These are phyloP conservation scores for Taenioides sp. DNA, from an alignment of 2,797 vertebrate species.

Conservation along the genomic window DNA sequence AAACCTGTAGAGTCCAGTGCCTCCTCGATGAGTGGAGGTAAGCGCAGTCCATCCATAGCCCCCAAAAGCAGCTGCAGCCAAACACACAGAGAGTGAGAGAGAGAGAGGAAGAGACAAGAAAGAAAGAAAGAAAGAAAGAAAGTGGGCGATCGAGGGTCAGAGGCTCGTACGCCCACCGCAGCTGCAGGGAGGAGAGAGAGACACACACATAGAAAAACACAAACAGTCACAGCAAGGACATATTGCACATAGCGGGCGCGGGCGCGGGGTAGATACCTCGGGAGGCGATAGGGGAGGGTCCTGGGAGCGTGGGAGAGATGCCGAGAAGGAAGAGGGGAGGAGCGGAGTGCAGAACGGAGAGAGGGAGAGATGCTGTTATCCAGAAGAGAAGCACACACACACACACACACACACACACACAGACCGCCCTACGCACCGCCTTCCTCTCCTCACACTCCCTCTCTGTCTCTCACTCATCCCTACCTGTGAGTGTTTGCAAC, in stretches of 20 bases:
- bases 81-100: slow-evolving; percentile 29
- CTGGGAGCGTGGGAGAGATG: slow-evolving; percentile 69
- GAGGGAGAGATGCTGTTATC: slow-evolving; percentile 64
- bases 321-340: slow-evolving; percentile 63
- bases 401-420: slow-evolving; percentile 1
- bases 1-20: slow-evolving; percentile 76
- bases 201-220: slow-evolving; percentile 1
- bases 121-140: slow-evolving; percentile 42
- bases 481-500: not conserved
- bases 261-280: slow-evolving; percentile 43
- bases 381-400: slow-evolving; percentile 39
- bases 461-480: not conserved
- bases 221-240: not conserved
- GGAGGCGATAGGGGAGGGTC: slow-evolving; percentile 60
- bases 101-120: slow-evolving; percentile 37
- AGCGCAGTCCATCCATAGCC: slow-evolving; percentile 78
- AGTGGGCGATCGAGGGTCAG: slow-evolving; percentile 71
- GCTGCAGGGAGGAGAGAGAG: slow-evolving; percentile 47
- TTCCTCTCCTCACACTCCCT: slow-evolving; percentile 18
- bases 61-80: slow-evolving; percentile 50
- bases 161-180: slow-evolving; percentile 72
- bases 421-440: slow-evolving; percentile 22
- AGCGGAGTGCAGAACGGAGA: slow-evolving; percentile 44
- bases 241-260: slow-evolving; percentile 17
- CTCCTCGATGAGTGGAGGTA: slow-evolving; percentile 80